Evolutionary conservation across 2,113 vertebrate species (phyloP), one percentile per base, ranked within the genome.

Genomic region (Hepsetus odoe): DNA sequence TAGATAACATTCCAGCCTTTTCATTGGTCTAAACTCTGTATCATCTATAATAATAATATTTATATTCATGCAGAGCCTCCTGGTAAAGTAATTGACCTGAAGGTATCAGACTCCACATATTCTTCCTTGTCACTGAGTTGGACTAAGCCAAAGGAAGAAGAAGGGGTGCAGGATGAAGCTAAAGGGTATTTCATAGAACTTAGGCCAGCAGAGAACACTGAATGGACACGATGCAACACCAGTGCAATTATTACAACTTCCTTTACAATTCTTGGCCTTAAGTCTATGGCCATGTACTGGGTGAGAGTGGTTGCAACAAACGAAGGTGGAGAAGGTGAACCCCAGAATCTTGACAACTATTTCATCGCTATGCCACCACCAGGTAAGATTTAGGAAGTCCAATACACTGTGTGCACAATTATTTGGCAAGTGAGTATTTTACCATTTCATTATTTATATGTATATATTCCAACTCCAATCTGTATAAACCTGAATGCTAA

Each of bases 101-200:
- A 86, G 78, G 94, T 96, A 83, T 92, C 89, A 64, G 92, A 91
- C 80, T 94, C 92, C 0, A 89, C 93, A 1, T 87, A 92, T 67
- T 89, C 84, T 42, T 94, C 93, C 4, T 81, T 97, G 86, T 92
- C 91, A 1, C 80, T 97, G 83, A 88, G 86, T 16, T 97, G 96
- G 96, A 90, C 58, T 35, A 92, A 84, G 84, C 95, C 96, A 0
- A 91, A 83, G 1, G 33, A 84, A 2, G 83, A 91, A 22, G 86
- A 90, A 0, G 92, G 90, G 2, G 88, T 91, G 55, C 82, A 90
- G 58, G 90, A 88, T 2, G 84, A 87, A 14, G 92, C 93, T 30
- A 94, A 92, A 77, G 95, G 94, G 2, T 97, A 96, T 0, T 86
- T 94, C 76, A 94, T 96, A 75, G 96, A 97, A 84, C 83, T 96